These are phyloP conservation scores for Helicolenus hilgendorfi DNA, from an alignment of 2,797 vertebrate genomes.

Conservation along the genomic window DNA sequence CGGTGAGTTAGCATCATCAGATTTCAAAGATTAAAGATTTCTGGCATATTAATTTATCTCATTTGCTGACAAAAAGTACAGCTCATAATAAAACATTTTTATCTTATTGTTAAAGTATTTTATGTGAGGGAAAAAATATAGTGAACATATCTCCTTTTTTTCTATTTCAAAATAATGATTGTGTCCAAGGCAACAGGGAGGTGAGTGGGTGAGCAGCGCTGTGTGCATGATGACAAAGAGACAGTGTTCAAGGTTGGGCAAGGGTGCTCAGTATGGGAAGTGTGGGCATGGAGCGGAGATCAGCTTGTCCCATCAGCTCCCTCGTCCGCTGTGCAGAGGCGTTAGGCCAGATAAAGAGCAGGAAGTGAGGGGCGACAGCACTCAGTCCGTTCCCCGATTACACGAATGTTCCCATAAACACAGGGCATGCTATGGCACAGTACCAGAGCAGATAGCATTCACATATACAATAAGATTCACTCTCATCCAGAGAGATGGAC, in stretches of 20 bases:
- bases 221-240: conserved; percentile 58
- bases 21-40: neutral
- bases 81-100: neutral
- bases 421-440: neutral
- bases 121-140: neutral
- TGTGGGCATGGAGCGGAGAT: conserved; percentile 68
- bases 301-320: conserved; percentile 55
- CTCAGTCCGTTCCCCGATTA: conserved; percentile 63
- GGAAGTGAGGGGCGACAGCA: conserved; percentile 83
- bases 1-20: neutral
- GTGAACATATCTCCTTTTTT: neutral
- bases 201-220: conserved; percentile 50
- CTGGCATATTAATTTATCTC: neutral
- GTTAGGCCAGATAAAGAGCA: conserved; percentile 86
- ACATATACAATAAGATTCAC: neutral
- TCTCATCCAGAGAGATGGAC: neutral
- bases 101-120: neutral
- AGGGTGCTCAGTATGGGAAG: conserved; percentile 56
- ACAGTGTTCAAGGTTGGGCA: conserved; percentile 61
- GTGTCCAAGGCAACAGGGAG: conserved; percentile 37
- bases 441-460: conserved; percentile 27
- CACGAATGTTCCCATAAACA: conserved; percentile 61
- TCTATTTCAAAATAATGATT: conserved; percentile 19
- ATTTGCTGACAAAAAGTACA: neutral
- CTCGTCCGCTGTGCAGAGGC: conserved; percentile 75